These are phyloP conservation scores for Glossophaga mutica DNA, from an alignment of 2,797 vertebrate species.

Conservation along the genomic window DNA sequence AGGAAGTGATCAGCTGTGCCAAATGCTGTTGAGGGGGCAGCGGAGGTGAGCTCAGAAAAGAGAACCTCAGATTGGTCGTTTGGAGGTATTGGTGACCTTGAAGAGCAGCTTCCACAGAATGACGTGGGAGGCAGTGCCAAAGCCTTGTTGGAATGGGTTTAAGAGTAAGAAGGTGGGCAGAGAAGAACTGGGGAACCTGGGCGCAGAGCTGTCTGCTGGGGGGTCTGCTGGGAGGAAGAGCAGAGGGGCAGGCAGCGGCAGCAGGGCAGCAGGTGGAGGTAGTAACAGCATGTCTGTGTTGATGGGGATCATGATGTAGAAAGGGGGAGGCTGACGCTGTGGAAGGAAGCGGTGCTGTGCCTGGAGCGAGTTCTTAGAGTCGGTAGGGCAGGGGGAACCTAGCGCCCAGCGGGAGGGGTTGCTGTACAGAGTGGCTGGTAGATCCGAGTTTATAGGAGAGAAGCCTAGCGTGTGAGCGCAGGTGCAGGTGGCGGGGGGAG, in stretches of 20 bases:
- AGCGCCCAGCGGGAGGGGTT: background rate
- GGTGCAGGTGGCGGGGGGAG: background rate
- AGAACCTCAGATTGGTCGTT: rapidly evolving
- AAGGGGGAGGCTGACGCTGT: background rate
- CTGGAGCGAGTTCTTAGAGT: background rate
- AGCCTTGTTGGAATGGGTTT: background rate
- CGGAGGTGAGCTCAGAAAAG: background rate
- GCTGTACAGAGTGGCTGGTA: background rate
- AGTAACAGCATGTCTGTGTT: too few relatives aligned
- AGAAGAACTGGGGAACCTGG: background rate
- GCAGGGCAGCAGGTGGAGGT: background rate
- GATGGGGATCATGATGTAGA: too few relatives aligned
- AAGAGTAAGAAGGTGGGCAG: background rate
- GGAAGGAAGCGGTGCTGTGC: background rate
- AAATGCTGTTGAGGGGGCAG: background rate
- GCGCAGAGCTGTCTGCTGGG: background rate
- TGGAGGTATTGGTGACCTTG: background rate
- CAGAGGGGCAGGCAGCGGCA: background rate
- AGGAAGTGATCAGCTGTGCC: background rate
- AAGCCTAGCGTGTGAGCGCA: rapidly evolving
- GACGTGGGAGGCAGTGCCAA: background rate
- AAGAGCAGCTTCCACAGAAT: background rate
- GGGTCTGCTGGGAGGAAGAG: background rate
- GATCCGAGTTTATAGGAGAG: background rate
- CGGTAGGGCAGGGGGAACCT: background rate